Conservation (phyloP, 2,113 vertebrate genomes). For the Bos javanicus region DNA sequence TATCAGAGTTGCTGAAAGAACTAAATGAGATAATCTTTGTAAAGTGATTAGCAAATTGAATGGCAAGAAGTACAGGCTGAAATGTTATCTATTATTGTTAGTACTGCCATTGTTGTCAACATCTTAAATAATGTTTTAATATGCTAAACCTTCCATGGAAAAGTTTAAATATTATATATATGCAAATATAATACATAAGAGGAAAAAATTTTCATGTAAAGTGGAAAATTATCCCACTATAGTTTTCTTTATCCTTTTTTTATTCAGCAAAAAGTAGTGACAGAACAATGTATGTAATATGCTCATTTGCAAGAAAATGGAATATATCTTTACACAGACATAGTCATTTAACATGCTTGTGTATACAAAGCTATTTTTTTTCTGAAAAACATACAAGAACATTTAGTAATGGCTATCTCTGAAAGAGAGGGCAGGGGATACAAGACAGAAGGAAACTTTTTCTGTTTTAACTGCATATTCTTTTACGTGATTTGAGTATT, state of each 20-base stretch:
- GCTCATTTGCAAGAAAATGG: neutral
- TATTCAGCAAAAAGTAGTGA: neutral
- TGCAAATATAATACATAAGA: neutral
- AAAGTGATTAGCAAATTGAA: slow-evolving; percentile 18
- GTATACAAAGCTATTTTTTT: neutral
- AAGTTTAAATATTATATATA: neutral
- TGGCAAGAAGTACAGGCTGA: neutral
- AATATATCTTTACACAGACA: neutral
- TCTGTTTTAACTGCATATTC: neutral
- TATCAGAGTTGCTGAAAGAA: neutral
- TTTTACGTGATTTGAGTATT: neutral
- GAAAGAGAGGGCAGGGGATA: neutral
- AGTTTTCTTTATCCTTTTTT: neutral
- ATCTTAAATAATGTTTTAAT: neutral
- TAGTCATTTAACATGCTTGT: neutral
- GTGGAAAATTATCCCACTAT: neutral
- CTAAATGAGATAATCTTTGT: slow-evolving; percentile 12
- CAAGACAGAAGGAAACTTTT: neutral
- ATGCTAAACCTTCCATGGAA: neutral
- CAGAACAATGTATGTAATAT: neutral
- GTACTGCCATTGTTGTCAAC: neutral
- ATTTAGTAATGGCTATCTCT: neutral
- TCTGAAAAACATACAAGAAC: neutral
- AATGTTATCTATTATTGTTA: neutral
- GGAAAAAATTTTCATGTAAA: neutral